Percentiles rank a stretch among this genome's conserved stretches.
Evolutionary conservation across 2,113 vertebrate species (phyloP).

Genomic region (Coreoperca whiteheadi): DNA sequence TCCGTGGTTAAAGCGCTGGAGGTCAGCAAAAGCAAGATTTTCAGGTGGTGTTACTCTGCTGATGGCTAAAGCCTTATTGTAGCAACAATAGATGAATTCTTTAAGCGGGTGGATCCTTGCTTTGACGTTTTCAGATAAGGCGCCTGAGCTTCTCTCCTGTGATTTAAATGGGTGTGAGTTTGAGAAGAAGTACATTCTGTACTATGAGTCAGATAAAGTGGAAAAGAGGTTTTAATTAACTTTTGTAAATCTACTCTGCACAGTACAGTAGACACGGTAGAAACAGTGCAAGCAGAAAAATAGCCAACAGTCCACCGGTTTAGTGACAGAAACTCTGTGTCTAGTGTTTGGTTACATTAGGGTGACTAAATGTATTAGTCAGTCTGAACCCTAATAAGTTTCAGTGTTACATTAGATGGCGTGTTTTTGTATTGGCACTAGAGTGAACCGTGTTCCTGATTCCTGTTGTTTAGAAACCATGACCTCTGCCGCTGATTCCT

Average conservation of each 20-base stretch:
- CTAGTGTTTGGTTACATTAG: neutral
- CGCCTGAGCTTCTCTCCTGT: neutral
- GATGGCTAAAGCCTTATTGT: neutral
- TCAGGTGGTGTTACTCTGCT: neutral
- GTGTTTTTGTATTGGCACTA: neutral
- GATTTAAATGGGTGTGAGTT: neutral
- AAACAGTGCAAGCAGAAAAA: neutral
- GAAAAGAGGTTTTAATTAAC: slow-evolving; percentile 1
- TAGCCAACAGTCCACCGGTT: too few relatives aligned
- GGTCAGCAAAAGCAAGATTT: neutral
- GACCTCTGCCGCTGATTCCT: neutral
- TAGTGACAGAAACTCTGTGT: neutral
- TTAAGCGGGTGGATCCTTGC: neutral
- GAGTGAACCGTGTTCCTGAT: neutral
- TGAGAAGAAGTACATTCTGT: neutral
- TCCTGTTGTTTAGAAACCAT: neutral
- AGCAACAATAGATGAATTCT: neutral
- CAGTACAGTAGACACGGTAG: neutral
- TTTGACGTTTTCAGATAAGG: neutral
- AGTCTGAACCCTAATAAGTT: too few relatives aligned
- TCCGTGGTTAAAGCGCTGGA: neutral
- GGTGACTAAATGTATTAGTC: neutral
- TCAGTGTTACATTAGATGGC: neutral
- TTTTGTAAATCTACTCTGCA: neutral
- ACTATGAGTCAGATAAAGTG: neutral